Conservation (phyloP, 2,888 invertebrate genomes). For the Drosophila infuscata region DNA sequence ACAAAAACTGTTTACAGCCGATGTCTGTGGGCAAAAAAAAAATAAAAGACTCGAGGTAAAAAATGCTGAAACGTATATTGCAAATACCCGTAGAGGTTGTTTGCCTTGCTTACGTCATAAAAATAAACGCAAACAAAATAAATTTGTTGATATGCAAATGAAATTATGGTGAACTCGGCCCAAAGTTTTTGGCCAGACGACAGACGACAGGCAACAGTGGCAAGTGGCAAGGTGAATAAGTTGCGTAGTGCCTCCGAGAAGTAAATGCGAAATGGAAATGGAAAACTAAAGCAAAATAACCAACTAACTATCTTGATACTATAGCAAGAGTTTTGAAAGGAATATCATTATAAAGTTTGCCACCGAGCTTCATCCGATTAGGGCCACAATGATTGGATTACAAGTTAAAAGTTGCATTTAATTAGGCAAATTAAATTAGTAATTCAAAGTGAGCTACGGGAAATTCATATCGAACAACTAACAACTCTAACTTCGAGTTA, state of each 20-base stretch:
- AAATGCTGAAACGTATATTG: constrained; percentile 34
- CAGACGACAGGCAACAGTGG: constrained; percentile 11
- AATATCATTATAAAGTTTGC: constrained; percentile 15
- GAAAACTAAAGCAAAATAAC: constrained; percentile 9
- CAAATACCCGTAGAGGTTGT: constrained; percentile 21
- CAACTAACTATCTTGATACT: not conserved
- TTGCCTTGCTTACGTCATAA: constrained; percentile 65
- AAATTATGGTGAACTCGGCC: constrained; percentile 76
- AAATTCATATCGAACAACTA: not conserved
- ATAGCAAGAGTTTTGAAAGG: not conserved
- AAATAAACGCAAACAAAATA: constrained; percentile 71
- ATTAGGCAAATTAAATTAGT: not conserved
- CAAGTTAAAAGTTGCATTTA: not conserved
- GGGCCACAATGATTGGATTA: not conserved
- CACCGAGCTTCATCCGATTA: constrained; percentile 6
- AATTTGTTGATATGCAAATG: constrained; percentile 81
- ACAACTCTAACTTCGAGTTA: not conserved
- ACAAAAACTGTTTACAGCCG: constrained; percentile 35
- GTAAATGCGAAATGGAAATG: constrained; percentile 1
- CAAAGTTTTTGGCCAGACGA: constrained; percentile 41
- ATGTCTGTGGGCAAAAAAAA: constrained; percentile 26
- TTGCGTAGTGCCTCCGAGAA: constrained; percentile 8
- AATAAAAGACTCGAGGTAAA: constrained; percentile 17
- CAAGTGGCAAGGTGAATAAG: constrained; percentile 35
- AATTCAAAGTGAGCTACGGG: not conserved